A percentile compares a stretch with the other conserved stretches of the same genome.
phyloP scores from a whole-genome alignment of 2,888 invertebrate species.

The Serripes groenlandicus region DNA sequence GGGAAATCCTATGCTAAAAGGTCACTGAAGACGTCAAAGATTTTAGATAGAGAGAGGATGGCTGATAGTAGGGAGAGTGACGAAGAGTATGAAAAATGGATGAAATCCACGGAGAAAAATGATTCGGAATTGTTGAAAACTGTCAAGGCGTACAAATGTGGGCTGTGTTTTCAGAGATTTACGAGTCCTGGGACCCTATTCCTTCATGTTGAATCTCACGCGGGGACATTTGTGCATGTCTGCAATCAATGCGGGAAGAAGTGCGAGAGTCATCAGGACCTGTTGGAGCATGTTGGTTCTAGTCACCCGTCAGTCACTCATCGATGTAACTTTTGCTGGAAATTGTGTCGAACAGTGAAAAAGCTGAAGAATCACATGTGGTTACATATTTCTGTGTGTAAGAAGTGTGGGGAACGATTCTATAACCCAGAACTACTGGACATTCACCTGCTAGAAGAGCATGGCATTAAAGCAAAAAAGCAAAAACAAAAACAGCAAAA shows the following conservation, averaged over 20 bases:
- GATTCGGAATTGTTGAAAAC: not conserved
- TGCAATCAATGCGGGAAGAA: slow-evolving; percentile 22
- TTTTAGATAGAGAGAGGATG: not conserved
- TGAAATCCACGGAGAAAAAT: slow-evolving; percentile 3
- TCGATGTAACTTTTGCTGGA: slow-evolving; percentile 13
- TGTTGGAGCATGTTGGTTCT: not conserved
- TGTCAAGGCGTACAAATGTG: slow-evolving; percentile 58
- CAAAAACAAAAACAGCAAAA: not conserved
- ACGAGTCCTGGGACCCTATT: slow-evolving; percentile 27
- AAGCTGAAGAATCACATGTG: slow-evolving; percentile 18
- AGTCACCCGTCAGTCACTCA: not conserved
- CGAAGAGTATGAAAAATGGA: not conserved
- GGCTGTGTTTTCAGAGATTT: slow-evolving; percentile 68
- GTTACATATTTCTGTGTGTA: not conserved
- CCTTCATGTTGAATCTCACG: slow-evolving; percentile 43
- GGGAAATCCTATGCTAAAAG: slow-evolving; percentile 5
- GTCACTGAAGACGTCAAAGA: not conserved
- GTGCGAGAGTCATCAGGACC: not conserved
- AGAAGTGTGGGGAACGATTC: slow-evolving; percentile 10
- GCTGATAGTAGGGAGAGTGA: slow-evolving; percentile 4
- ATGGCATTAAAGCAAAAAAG: not conserved
- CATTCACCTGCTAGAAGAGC: not conserved
- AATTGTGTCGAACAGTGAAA: not conserved
- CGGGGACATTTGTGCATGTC: slow-evolving; percentile 29
- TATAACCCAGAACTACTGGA: slow-evolving; percentile 4